phyloP scores from a whole-genome alignment of 2,888 invertebrate species.

The Chymomyza fuscimana region DNA sequence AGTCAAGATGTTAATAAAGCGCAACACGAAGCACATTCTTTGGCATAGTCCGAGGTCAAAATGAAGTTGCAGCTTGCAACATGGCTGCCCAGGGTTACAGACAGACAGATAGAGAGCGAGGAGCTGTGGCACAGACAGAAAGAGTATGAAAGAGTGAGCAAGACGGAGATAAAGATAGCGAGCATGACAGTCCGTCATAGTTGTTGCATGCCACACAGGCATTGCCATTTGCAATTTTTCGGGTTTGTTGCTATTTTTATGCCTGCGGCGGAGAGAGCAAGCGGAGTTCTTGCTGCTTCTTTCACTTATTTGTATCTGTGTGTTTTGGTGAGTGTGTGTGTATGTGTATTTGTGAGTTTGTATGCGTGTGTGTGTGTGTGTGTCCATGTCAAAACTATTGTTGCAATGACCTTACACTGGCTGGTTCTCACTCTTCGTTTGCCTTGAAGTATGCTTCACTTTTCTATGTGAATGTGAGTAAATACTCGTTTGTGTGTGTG shows the following conservation, averaged over 20 bases:
- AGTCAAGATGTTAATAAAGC: slow-evolving; percentile 72
- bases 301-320: slow-evolving; percentile 15
- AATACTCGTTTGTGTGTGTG: slow-evolving; percentile 3
- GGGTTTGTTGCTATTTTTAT: slow-evolving; percentile 30
- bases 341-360: too few species aligned
- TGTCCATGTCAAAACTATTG: neutral
- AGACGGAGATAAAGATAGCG: neutral
- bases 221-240: slow-evolving; percentile 41
- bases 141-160: neutral
- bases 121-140: neutral
- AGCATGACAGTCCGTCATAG: neutral
- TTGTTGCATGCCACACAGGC: neutral
- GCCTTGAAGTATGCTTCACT: slow-evolving; percentile 41
- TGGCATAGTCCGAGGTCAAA: slow-evolving; percentile 26
- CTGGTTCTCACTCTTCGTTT: neutral
- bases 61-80: slow-evolving; percentile 20
- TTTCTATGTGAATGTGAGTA: slow-evolving; percentile 19
- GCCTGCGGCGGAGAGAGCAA: neutral
- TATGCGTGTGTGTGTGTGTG: neutral
- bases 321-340: neutral
- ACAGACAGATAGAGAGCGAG: neutral
- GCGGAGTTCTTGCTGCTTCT: neutral
- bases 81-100: neutral
- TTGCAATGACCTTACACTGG: neutral
- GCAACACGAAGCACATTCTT: slow-evolving; percentile 51